phyloP scores from a whole-genome alignment of 2,888 invertebrate species.

The Cryptophagus acutangulus region DNA sequence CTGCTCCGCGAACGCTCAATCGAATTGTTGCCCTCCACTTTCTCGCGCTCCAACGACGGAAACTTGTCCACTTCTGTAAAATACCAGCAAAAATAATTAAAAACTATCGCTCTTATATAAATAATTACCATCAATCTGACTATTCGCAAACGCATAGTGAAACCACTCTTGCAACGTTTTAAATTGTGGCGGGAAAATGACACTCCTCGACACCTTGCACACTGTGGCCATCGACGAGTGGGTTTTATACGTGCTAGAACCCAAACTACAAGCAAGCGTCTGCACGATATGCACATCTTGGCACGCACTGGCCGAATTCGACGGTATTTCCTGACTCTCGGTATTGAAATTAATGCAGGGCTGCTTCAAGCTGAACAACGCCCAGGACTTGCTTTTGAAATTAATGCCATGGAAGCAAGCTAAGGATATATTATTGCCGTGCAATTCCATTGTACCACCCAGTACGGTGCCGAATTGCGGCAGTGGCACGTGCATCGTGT shows the following conservation, averaged over 20 bases:
- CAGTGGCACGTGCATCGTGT: constrained; percentile 63
- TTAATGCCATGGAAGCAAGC: constrained; percentile 98
- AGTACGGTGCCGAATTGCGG: constrained; percentile 73
- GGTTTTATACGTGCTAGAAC: constrained; percentile 62
- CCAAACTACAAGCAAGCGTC: constrained; percentile 83
- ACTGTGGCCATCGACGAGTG: constrained; percentile 93
- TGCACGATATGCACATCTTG: constrained; percentile 80
- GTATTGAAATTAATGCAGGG: constrained; percentile 90
- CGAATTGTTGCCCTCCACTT: constrained; percentile 53
- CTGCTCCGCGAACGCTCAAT: constrained; percentile 54
- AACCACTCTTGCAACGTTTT: constrained; percentile 95
- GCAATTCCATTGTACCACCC: constrained; percentile 84
- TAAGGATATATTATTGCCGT: constrained; percentile 85
- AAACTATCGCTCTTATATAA: too few species aligned
- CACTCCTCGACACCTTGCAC: constrained; percentile 83
- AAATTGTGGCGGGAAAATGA: constrained; percentile 93
- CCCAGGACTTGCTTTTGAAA: constrained; percentile 94
- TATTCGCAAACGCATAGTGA: constrained; percentile 90
- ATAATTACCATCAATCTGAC: constrained; percentile 82
- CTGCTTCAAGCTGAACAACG: constrained; percentile 87
- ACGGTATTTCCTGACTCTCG: constrained; percentile 82
- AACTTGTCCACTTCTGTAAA: constrained; percentile 79
- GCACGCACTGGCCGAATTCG: constrained; percentile 48
- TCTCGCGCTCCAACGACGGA: constrained; percentile 78
- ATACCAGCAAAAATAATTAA: neutral